Evolutionary conservation across 2,888 invertebrate genomes (phyloP).

Genomic region (Limnephilus auricula): DNA sequence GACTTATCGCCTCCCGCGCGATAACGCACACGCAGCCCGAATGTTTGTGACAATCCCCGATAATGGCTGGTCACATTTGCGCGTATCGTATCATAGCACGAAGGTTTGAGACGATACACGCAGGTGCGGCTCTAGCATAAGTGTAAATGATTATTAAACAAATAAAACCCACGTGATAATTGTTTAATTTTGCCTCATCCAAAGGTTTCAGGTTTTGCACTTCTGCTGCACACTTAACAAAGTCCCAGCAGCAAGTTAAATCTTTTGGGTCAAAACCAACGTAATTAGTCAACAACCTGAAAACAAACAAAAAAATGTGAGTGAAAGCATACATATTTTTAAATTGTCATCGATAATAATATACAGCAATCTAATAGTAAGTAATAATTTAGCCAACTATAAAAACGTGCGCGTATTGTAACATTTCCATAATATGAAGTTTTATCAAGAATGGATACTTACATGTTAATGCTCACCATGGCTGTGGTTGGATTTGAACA

Average conservation of each 20-base stretch:
- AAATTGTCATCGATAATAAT: not conserved
- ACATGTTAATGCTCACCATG: slow-evolving; percentile 57
- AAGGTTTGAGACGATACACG: too few species aligned
- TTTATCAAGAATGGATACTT: slow-evolving; percentile 31
- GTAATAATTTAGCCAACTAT: too few species aligned
- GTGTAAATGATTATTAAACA: not conserved
- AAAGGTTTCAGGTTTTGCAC: slow-evolving; percentile 51
- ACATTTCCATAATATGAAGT: not conserved
- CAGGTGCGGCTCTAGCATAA: too few species aligned
- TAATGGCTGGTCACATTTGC: too few species aligned
- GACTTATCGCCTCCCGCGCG: too few species aligned
- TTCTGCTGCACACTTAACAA: slow-evolving; percentile 45
- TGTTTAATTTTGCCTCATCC: slow-evolving; percentile 63
- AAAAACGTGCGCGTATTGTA: too few species aligned
- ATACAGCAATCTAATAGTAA: too few species aligned
- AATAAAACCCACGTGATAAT: slow-evolving; percentile 70
- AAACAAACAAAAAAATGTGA: slow-evolving; percentile 16
- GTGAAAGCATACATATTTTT: not conserved
- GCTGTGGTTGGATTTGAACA: slow-evolving; percentile 46
- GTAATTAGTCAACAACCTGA: slow-evolving; percentile 56
- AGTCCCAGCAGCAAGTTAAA: slow-evolving; percentile 49
- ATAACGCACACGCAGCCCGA: too few species aligned
- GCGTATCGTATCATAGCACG: too few species aligned
- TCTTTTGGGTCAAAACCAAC: slow-evolving; percentile 53
- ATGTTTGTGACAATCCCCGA: too few species aligned